These are phyloP conservation scores for Actinia equina DNA, from an alignment of 64 coral and sea anemone genomes.

Conservation along the genomic window DNA sequence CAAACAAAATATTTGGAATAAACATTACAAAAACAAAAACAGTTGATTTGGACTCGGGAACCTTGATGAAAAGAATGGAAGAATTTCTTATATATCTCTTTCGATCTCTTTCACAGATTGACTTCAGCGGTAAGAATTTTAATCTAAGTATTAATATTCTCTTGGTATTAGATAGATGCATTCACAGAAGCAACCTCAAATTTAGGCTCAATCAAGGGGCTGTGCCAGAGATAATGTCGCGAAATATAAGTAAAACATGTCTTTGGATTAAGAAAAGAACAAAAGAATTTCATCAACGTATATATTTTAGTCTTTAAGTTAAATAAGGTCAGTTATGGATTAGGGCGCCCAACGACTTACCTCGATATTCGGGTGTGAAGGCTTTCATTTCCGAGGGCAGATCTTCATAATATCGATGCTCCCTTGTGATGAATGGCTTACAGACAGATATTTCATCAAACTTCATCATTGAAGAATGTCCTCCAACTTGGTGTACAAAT, in stretches of 20 bases:
- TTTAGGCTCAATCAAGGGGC: neutral
- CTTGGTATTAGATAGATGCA: neutral
- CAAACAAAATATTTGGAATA: no score
- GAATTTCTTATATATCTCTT: no score
- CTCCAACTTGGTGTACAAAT: conserved; percentile 96
- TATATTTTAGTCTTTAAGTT: neutral
- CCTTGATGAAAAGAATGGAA: neutral
- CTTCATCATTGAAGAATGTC: conserved; percentile 91
- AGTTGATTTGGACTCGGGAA: no score
- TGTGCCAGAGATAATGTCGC: neutral
- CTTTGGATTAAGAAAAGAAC: neutral
- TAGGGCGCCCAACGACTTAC: conserved; percentile 39
- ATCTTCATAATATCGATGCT: conserved; percentile 92
- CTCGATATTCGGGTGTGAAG: conserved; percentile 85
- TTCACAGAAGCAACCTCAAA: neutral
- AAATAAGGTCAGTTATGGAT: neutral
- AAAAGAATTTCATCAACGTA: neutral
- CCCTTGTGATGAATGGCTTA: conserved; percentile 82
- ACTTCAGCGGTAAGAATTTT: neutral
- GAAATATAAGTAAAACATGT: neutral
- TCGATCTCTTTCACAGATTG: neutral
- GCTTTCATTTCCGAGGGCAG: conserved; percentile 79
- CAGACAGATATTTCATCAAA: conserved; percentile 91
- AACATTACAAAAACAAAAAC: no score
- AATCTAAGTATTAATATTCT: no score